These are phyloP conservation scores for Danaus chrysippus DNA, from an alignment of 2,888 invertebrate species.

Conservation along the genomic window DNA sequence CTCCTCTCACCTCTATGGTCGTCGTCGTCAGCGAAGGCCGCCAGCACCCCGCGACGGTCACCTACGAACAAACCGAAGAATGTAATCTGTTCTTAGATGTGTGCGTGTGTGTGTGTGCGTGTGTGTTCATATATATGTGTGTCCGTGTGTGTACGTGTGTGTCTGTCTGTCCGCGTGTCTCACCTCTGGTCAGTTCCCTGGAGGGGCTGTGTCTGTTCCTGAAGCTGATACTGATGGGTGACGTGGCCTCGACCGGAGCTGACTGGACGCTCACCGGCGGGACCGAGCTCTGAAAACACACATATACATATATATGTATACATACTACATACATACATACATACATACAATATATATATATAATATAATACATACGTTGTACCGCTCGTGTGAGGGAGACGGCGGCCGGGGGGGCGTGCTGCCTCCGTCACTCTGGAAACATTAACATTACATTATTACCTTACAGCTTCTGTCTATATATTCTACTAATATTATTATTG, in stretches of 20 bases:
- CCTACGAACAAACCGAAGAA: constrained; percentile 16
- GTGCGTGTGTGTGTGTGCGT: not conserved
- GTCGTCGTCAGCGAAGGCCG: constrained; percentile 52
- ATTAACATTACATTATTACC: not conserved
- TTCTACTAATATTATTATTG: no score
- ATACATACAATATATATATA: constrained; percentile 4
- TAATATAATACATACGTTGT: constrained; percentile 16
- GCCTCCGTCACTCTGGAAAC: constrained; percentile 38
- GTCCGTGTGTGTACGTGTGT: not conserved
- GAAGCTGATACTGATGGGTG: constrained; percentile 67
- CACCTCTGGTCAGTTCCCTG: constrained; percentile 40
- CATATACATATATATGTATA: no score
- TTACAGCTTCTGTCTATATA: not conserved
- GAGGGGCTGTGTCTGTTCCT: constrained; percentile 45
- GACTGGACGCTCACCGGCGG: constrained; percentile 10
- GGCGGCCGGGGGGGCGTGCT: constrained; percentile 43
- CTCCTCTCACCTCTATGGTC: constrained; percentile 26
- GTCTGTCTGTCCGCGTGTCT: constrained; percentile 28
- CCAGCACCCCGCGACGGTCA: constrained; percentile 48
- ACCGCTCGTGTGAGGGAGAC: constrained; percentile 34
- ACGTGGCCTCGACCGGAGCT: constrained; percentile 40
- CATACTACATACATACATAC: constrained; percentile 6
- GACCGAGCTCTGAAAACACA: no score
- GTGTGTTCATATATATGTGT: constrained; percentile 11
- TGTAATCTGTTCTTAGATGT: not conserved